Evolutionary conservation across 2,797 vertebrate species (phyloP).

Genomic region (Coregonus ussuriensis): DNA sequence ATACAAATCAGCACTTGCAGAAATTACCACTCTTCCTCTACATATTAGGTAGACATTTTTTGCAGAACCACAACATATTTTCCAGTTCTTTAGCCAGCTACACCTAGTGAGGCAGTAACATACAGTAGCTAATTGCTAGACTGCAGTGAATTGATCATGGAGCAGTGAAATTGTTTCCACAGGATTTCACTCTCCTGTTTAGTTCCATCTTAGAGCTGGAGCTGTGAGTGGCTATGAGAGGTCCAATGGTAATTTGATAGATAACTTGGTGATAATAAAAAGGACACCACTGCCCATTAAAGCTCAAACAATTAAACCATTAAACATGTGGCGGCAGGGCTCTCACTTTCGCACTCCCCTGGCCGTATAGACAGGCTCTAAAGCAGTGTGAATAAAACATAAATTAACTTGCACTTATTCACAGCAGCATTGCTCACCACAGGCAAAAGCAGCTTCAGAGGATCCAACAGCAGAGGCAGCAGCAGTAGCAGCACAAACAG

Average conservation of each 20-base stretch:
- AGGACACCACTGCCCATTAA: not conserved
- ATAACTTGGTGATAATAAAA: conserved; percentile 11
- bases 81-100: not conserved
- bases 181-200: not conserved
- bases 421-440: conserved; percentile 2
- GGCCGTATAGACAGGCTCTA: not conserved
- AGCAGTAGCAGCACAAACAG: conserved; percentile 18
- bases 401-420: conserved; percentile 28
- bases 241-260: not conserved
- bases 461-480: not conserved
- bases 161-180: conserved; percentile 36
- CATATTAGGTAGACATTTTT: not conserved
- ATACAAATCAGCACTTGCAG: not conserved
- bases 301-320: conserved; percentile 4
- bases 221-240: not conserved
- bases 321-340: not conserved
- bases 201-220: not conserved
- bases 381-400: not conserved
- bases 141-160: conserved; percentile 45
- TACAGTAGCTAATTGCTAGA: not conserved
- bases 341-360: not conserved
- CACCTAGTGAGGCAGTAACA: not conserved
- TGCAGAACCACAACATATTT: not conserved
- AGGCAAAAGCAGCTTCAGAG: not conserved
- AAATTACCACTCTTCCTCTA: not conserved